Base-by-base conservation (phyloP, 2,113 vertebrate genomes). In the Dissostichus mawsoni region DNA sequence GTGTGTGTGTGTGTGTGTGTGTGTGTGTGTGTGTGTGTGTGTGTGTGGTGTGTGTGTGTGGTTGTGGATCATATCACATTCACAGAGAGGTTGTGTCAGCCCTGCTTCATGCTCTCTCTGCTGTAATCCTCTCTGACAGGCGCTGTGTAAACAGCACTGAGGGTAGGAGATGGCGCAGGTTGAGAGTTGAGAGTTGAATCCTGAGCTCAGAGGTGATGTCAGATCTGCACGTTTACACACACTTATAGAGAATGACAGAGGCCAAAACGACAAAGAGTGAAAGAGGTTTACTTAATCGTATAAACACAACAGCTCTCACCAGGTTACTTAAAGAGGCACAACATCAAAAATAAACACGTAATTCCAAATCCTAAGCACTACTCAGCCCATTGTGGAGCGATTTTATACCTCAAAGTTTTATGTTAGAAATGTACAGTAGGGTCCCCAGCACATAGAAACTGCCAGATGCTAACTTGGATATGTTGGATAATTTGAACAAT, bases 51-150 rank as follows among this genome's bases (percentile, higher is more conserved):
- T 64, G 48, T 12, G 44, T 64, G 48, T 12, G 44, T 64, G 48
- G n/a, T n/a, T 64, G 48, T 12, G 44, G 41, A 63, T 78, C 51
- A 47, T 76, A 80, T 69, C 76, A 73, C 76, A 71, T 67, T 78
- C 56, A 81, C 47, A 68, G 59, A 58, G 61, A 79, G 25, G 78
- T 55, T 36, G 68, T 8, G 76, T 65, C 58, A 11, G 68, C 52
- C 64, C 25, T 12, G 14, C 52, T 66, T 63, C 18, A 14, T 58
- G 44, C 13, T 20, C 14, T 0, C 58, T 81, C 33, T 41, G 13
- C 66, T 82, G 52, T 84, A 87, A 84, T 84, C 63, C 65, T 57
- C 53, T 23, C 3, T 86, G 84, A 89, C 84, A 82, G 84, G 48
- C 84, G 9, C 4, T 57, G 74, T 76, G 78, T 79, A 78, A 75